These are phyloP conservation scores for Castor canadensis DNA, from an alignment of 2,113 vertebrate species.

Conservation along the genomic window DNA sequence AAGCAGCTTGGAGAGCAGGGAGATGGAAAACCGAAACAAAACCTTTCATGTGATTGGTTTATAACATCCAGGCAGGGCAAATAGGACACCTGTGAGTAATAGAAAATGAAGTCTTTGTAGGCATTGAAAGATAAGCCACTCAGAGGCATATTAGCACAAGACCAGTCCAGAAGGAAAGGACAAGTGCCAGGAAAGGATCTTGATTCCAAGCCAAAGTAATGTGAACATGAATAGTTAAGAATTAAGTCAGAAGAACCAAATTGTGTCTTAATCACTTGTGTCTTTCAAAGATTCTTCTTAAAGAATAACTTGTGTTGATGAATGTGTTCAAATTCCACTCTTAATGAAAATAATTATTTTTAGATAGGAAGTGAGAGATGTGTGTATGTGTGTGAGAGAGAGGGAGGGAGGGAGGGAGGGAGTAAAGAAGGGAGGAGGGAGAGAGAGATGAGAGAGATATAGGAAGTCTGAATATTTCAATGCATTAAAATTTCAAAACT, in stretches of 20 bases:
- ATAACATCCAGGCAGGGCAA: neutral
- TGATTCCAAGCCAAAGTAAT: neutral
- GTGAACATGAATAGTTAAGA: neutral
- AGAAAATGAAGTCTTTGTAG: neutral
- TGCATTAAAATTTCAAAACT: constrained; percentile 37
- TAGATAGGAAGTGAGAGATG: neutral
- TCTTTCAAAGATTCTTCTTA: neutral
- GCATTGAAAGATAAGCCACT: neutral
- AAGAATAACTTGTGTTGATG: neutral
- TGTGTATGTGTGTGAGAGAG: neutral
- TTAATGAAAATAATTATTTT: constrained; percentile 18
- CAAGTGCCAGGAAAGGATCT: neutral
- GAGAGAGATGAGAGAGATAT: neutral
- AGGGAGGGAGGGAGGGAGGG: neutral
- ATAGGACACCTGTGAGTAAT: neutral
- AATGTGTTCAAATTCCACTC: neutral
- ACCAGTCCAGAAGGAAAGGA: neutral
- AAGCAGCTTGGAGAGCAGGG: neutral
- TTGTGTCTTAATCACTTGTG: neutral
- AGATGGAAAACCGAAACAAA: constrained; percentile 25
- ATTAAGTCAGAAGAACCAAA: neutral
- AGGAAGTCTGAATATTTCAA: constrained; percentile 11
- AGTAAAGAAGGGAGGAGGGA: neutral
- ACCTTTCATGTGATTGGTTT: neutral
- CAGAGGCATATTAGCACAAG: neutral